Evolutionary conservation across 2,888 invertebrate species (phyloP).

Genomic region (Neelides folsomi): DNA sequence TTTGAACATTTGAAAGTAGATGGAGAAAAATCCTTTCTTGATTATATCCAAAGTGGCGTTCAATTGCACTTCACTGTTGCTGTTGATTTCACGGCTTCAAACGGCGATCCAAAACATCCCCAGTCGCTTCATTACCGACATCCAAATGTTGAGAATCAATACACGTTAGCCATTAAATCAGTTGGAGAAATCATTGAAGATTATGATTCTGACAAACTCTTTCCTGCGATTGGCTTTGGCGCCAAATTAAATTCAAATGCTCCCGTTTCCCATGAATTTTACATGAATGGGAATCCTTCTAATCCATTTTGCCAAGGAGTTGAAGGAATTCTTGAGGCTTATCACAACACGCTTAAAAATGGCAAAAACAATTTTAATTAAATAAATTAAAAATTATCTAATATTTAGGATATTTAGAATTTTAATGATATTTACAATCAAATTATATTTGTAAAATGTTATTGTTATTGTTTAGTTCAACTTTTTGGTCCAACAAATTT

Average conservation of each 20-base stretch:
- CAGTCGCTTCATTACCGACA: conserved; percentile 38
- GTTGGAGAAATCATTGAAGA: conserved; percentile 41
- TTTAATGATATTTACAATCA: too few relatives aligned
- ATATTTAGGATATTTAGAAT: too few relatives aligned
- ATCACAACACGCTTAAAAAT: conserved; percentile 37
- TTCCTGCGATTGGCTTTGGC: conserved; percentile 45
- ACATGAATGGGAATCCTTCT: conserved; percentile 39
- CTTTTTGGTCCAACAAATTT: conserved; percentile 45
- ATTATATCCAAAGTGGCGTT: conserved; percentile 41
- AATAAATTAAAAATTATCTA: too few relatives aligned
- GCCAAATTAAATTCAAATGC: conserved; percentile 40
- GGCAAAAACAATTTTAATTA: conserved; percentile 17
- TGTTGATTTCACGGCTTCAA: conserved; percentile 36
- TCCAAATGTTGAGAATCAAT: conserved; percentile 40
- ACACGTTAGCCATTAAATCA: conserved; percentile 39
- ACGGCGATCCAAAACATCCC: conserved; percentile 34
- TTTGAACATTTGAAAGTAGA: conserved; percentile 9
- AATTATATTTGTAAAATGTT: too few relatives aligned
- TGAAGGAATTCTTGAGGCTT: conserved; percentile 38
- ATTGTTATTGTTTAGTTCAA: conserved; percentile 13
- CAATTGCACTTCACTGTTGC: conserved; percentile 36
- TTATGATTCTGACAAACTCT: conserved; percentile 37
- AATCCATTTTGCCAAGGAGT: conserved; percentile 39
- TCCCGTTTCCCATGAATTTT: conserved; percentile 39
- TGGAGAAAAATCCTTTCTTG: conserved; percentile 37